A percentile compares a stretch with the other conserved stretches of the same genome.
Conservation (phyloP, 2,797 vertebrate genomes). For the Carduelis carduelis region DNA sequence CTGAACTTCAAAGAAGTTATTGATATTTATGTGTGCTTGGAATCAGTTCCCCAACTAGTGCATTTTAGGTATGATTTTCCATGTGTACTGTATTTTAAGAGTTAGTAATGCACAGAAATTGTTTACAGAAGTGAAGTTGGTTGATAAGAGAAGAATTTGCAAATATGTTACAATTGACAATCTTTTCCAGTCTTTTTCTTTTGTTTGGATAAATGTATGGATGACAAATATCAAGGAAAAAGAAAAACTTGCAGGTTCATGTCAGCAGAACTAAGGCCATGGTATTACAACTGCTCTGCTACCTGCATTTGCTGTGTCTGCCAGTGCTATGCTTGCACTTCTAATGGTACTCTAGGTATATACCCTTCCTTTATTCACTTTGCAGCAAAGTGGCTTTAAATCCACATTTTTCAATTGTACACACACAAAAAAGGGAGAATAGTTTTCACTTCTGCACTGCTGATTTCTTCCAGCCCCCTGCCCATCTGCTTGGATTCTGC, state of each 20-base stretch:
- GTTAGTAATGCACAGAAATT: neutral
- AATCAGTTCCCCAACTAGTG: neutral
- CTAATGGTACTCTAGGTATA: neutral
- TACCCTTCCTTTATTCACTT: neutral
- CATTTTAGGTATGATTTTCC: neutral
- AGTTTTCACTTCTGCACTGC: neutral
- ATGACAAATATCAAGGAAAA: neutral
- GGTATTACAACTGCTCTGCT: neutral
- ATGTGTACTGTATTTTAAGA: neutral
- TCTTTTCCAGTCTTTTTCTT: neutral
- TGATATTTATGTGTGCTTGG: neutral
- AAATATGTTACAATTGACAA: neutral
- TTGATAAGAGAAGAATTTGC: neutral
- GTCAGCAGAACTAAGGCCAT: neutral
- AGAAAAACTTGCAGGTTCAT: neutral
- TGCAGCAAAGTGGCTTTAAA: neutral
- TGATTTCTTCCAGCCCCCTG: neutral
- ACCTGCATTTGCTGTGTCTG: neutral
- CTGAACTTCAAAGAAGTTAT: constrained; percentile 21
- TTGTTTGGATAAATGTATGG: neutral
- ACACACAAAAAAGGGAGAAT: neutral
- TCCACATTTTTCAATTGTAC: neutral
- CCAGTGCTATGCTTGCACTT: neutral
- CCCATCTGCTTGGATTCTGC: neutral
- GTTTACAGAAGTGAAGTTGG: neutral